Evolutionary conservation across 1,140 invertebrate genomes (phyloP), one percentile per base, ranked within the genome.

Genomic region (Drosophila nasuta): DNA sequence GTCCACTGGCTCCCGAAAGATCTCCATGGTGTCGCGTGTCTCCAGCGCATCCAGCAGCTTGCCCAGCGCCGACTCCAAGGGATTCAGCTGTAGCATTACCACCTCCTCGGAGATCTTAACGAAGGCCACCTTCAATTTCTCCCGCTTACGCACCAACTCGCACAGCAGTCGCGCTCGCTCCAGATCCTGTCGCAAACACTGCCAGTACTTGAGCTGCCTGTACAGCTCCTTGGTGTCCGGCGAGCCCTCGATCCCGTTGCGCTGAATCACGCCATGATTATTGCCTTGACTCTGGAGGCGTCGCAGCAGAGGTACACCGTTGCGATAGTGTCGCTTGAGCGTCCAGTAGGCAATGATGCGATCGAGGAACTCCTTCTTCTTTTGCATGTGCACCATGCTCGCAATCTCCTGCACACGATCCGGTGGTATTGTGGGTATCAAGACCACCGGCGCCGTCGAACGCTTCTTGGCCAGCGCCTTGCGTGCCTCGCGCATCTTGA

Each of bases 1-100:
- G 90, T 98, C 97, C 1, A 99, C 98, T 1, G 98, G 98, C 92
- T 98, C 96, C 0, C 95, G 95, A 93, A 99, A 99, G 38, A 99
- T 97, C 79, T 98, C 96, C 63, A 96, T 95, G 17, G 95, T 95
- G 93, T 99, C 98, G 75, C 95, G 95, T 38, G 96, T 94, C 52
- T 96, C 95, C 13, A 99, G 94, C 41, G 96, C 93, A 68, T 97
- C 95, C 20, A 98, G 83, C 43, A 97, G 93, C 69, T 95, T 95
- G 75, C 95, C 93, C 35, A 99, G 93, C 59, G 97, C 95, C 46
- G 96, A 95, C 65, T 96, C 95, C 17, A 98, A 94, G 8, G 98
- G 98, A 86, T 96, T 95, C 25, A 99, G 92, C 90, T 97, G 94
- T 67, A 97, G 95, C 91, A 96, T 95, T 41, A 97, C 92, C 86